These are phyloP conservation scores for Octodonta nipae DNA, from an alignment of 2,888 invertebrate species.

Conservation along the genomic window DNA sequence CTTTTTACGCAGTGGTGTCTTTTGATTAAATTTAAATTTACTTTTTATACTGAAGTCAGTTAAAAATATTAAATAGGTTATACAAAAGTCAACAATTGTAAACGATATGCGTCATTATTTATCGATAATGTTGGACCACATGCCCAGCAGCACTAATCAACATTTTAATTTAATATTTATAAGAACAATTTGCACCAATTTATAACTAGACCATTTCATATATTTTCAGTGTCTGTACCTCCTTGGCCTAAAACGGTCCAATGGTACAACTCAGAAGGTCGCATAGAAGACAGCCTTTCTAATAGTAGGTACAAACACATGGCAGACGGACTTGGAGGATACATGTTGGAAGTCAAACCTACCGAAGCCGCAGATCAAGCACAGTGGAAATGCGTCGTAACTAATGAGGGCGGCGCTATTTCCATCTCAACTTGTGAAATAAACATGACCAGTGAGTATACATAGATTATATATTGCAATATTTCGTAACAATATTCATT, in stretches of 20 bases:
- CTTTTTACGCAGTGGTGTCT: too few relatives aligned
- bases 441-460: constrained; percentile 63
- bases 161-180: too few relatives aligned
- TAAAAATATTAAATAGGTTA: too few relatives aligned
- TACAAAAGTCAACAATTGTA: too few relatives aligned
- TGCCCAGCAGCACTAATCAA: too few relatives aligned
- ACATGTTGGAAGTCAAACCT: constrained; percentile 59
- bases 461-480: too few relatives aligned
- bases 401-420: constrained; percentile 58
- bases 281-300: constrained; percentile 49
- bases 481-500: too few relatives aligned
- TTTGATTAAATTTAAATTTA: too few relatives aligned
- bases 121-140: too few relatives aligned
- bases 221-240: constrained; percentile 54
- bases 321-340: constrained; percentile 74
- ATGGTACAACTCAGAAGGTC: constrained; percentile 78
- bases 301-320: constrained; percentile 52
- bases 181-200: too few relatives aligned
- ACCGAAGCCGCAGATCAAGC: constrained; percentile 74
- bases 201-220: neutral
- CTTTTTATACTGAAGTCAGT: too few relatives aligned
- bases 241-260: constrained; percentile 72
- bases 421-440: constrained; percentile 63
- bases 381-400: constrained; percentile 81
- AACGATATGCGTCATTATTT: too few relatives aligned